phyloP scores from a whole-genome alignment of 2,113 vertebrate species.

The Aegithalos caudatus region DNA sequence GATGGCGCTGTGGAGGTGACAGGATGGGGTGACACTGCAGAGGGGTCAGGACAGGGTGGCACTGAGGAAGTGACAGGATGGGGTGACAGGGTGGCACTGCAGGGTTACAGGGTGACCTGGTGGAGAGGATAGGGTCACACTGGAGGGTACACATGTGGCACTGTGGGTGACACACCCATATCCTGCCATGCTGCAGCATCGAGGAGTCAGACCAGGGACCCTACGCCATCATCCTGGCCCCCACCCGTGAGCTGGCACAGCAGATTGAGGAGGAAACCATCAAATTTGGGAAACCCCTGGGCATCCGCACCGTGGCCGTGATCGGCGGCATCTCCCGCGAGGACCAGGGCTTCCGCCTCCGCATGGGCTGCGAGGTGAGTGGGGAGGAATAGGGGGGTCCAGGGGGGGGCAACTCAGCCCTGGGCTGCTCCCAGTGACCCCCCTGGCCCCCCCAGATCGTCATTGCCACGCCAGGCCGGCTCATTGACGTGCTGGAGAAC shows the following conservation, averaged over 20 bases:
- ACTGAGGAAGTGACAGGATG: neutral
- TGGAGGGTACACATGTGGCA: no score
- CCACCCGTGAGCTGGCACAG: conserved; percentile 96
- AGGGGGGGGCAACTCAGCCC: neutral
- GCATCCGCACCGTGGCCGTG: conserved; percentile 95
- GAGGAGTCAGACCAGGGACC: conserved; percentile 98
- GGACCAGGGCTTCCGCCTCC: conserved; percentile 94
- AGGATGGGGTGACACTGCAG: no score
- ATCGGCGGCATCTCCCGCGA: conserved; percentile 97
- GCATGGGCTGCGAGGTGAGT: conserved; percentile 95
- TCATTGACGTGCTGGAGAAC: conserved; percentile 96
- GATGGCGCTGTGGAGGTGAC: accelerated
- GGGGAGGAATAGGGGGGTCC: accelerated
- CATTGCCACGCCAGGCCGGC: conserved; percentile 92
- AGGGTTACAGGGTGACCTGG: neutral
- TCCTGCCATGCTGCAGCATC: conserved; percentile 70
- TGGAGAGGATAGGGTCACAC: accelerated
- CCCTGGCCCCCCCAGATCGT: conserved; percentile 78
- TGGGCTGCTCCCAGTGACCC: neutral
- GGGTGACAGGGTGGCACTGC: neutral
- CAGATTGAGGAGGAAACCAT: conserved; percentile 99
- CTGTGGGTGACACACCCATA: accelerated
- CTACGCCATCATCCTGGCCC: conserved; percentile 95
- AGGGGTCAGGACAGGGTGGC: neutral
- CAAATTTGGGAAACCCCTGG: conserved; percentile 95